Percentiles rank a stretch among this genome's conserved stretches.
Evolutionary conservation across 2,113 vertebrate species (phyloP).

Genomic region (Peromyscus leucopus): DNA sequence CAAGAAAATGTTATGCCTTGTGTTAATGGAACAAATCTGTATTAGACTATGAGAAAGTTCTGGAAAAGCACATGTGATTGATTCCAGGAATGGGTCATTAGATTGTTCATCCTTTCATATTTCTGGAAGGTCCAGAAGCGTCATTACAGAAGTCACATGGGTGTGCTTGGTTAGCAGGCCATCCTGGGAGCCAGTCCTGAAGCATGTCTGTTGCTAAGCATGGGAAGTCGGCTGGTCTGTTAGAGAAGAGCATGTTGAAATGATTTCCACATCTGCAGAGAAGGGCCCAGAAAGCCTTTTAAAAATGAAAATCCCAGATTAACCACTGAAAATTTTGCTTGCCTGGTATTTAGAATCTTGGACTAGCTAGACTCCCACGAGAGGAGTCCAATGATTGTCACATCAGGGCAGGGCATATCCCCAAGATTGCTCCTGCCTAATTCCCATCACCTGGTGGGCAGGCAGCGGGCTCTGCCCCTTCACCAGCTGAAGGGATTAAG

Average conservation of each 20-base stretch:
- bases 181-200: background rate
- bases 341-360: constrained; percentile 50
- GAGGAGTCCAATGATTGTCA: background rate
- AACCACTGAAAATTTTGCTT: constrained; percentile 61
- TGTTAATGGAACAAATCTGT: constrained; percentile 67
- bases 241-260: constrained; percentile 47
- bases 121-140: constrained; percentile 72
- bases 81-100: constrained; percentile 74
- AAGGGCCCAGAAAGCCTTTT: constrained; percentile 69
- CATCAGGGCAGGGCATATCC: background rate
- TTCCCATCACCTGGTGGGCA: background rate
- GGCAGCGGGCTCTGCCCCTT: background rate
- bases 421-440: background rate
- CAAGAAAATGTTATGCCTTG: constrained; percentile 55
- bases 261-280: constrained; percentile 65
- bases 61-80: constrained; percentile 68
- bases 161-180: constrained; percentile 41
- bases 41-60: constrained; percentile 69
- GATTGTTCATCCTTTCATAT: constrained; percentile 58
- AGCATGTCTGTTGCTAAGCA: constrained; percentile 14
- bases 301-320: constrained; percentile 75
- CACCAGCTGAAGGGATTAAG: background rate
- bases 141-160: constrained; percentile 69
- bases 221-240: background rate
- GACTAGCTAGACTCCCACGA: constrained; percentile 29